Evolutionary conservation across 2,113 vertebrate species (phyloP).

Genomic region (Nipponia nippon): DNA sequence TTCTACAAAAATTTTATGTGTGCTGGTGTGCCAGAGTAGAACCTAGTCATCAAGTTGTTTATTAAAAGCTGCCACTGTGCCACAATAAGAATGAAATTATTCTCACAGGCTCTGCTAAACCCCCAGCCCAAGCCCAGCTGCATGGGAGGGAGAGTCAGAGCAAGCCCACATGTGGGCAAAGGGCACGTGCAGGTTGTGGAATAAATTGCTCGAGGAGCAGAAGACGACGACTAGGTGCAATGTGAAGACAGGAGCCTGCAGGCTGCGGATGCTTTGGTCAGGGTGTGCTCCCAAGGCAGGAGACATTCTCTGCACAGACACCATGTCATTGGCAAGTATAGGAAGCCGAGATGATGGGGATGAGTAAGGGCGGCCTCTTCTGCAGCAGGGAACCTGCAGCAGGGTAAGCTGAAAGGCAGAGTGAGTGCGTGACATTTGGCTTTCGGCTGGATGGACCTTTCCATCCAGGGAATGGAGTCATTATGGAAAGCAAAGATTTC

Average conservation of each 20-base stretch:
- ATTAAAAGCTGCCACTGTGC: not conserved
- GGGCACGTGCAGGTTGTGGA: not conserved
- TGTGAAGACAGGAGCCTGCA: not conserved
- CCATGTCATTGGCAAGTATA: not conserved
- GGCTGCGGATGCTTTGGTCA: accelerated
- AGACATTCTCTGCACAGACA: not conserved
- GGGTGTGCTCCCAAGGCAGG: not conserved
- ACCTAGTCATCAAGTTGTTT: accelerated
- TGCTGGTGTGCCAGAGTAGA: not conserved
- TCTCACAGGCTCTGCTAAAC: not conserved
- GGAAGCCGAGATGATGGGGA: accelerated
- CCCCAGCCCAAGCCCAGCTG: not conserved
- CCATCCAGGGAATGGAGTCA: not conserved
- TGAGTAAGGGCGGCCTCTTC: not conserved
- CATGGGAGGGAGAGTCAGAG: not conserved
- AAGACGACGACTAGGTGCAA: accelerated
- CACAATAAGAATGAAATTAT: not conserved
- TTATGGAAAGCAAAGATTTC: not conserved
- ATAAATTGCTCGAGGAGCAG: not conserved
- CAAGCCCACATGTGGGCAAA: not conserved
- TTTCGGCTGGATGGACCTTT: accelerated
- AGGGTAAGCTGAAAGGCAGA: not conserved
- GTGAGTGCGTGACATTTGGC: accelerated
- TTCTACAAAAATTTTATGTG: not conserved
- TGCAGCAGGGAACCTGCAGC: accelerated